A percentile compares a stretch with the other conserved stretches of the same genome.
Evolutionary conservation across 2,797 vertebrate species (phyloP).

Genomic region (Melanotaenia trifasciata): DNA sequence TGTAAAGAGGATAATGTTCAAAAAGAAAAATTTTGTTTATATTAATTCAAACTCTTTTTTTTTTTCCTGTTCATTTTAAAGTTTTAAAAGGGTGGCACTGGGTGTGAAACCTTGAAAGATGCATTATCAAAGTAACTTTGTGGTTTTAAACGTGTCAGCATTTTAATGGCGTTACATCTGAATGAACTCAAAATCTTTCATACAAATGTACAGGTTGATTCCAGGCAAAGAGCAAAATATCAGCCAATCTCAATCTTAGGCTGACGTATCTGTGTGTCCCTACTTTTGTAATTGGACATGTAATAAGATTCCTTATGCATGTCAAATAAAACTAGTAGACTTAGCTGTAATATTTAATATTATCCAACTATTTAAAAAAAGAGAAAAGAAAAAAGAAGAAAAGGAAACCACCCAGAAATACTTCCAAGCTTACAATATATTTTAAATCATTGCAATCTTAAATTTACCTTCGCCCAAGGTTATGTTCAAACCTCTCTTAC

Average conservation of each 20-base stretch:
- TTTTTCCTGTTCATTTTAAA: too few relatives aligned
- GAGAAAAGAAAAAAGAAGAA: not conserved
- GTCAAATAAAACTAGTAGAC: not conserved
- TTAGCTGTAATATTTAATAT: not conserved
- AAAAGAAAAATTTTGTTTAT: too few relatives aligned
- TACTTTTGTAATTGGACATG: not conserved
- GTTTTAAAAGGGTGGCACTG: not conserved
- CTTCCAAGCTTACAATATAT: not conserved
- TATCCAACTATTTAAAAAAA: not conserved
- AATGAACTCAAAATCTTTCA: not conserved
- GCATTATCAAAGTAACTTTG: not conserved
- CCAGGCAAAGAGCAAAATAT: not conserved
- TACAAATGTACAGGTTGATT: not conserved
- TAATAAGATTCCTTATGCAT: not conserved
- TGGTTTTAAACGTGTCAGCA: not conserved
- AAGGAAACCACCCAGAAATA: not conserved
- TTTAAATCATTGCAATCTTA: not conserved
- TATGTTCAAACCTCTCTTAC: slow-evolving; percentile 6
- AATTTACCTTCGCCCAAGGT: not conserved
- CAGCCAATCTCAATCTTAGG: not conserved
- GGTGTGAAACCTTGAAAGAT: not conserved
- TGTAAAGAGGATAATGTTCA: too few relatives aligned
- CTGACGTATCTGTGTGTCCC: not conserved
- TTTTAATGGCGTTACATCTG: not conserved
- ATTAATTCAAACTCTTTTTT: too few relatives aligned